Percentiles rank a stretch among this genome's conserved stretches.
Conservation (phyloP, 2,888 invertebrate genomes). For the Drosophila neutralis region DNA sequence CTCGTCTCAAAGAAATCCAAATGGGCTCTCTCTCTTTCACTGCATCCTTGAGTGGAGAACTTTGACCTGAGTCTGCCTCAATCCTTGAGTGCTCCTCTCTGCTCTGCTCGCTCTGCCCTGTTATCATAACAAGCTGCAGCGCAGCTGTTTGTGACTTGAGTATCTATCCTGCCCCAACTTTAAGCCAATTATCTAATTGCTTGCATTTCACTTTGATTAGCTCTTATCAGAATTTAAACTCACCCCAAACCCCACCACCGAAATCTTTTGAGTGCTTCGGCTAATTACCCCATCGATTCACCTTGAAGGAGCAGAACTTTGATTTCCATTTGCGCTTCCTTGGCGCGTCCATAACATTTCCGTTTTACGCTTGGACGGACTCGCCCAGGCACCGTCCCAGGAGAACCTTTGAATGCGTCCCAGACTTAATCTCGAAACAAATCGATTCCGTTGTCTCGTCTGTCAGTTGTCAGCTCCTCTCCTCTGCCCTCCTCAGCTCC, state of each 20-base stretch:
- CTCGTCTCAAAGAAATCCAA: conserved; percentile 13
- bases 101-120: not conserved
- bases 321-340: conserved; percentile 73
- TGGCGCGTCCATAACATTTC: conserved; percentile 72
- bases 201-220: conserved; percentile 73
- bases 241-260: not conserved
- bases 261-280: conserved; percentile 1
- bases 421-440: conserved; percentile 82
- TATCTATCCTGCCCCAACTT: conserved; percentile 21
- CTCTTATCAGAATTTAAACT: conserved; percentile 52
- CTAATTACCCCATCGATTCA: conserved; percentile 50
- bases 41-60: conserved; percentile 25
- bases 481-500: not conserved
- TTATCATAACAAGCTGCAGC: conserved; percentile 37
- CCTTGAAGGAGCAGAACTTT: conserved; percentile 48
- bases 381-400: conserved; percentile 44
- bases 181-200: conserved; percentile 82
- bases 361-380: conserved; percentile 67
- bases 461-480: conserved; percentile 4
- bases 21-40: not conserved
- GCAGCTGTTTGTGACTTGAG: conserved; percentile 29
- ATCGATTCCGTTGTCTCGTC: conserved; percentile 77
- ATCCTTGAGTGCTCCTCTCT: conserved; percentile 27
- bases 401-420: conserved; percentile 49
- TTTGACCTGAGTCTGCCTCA: not conserved